These are phyloP conservation scores for Tridacna gigas DNA, from an alignment of 2,888 invertebrate genomes.

Conservation along the genomic window DNA sequence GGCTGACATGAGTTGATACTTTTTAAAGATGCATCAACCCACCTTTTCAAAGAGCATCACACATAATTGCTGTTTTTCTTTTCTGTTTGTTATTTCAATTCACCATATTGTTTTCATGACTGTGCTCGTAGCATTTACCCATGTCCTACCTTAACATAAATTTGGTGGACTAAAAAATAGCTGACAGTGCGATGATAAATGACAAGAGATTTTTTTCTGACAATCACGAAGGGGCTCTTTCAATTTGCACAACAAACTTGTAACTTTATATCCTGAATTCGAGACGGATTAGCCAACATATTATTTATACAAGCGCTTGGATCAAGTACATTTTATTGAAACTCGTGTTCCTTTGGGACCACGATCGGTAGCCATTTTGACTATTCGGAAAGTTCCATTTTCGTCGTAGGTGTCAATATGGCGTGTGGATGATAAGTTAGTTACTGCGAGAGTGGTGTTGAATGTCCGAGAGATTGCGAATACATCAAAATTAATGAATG, in stretches of 20 bases:
- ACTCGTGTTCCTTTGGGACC: conserved; percentile 11
- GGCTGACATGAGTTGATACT: too few relatives aligned
- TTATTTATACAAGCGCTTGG: conserved; percentile 34
- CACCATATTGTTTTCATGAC: too few relatives aligned
- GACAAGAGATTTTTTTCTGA: conserved; percentile 14
- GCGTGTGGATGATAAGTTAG: conserved; percentile 36
- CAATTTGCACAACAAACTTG: conserved; percentile 27
- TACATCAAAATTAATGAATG: conserved; percentile 46
- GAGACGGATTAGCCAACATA: conserved; percentile 34
- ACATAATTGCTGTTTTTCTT: too few relatives aligned
- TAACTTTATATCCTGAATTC: conserved; percentile 33
- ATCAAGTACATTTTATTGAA: conserved; percentile 28
- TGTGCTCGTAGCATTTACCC: too few relatives aligned
- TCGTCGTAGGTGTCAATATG: conserved; percentile 28
- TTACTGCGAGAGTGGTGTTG: conserved; percentile 21
- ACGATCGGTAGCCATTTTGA: conserved; percentile 29
- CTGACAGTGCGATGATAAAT: conserved; percentile 19
- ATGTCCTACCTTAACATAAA: too few relatives aligned
- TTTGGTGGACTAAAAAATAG: background rate
- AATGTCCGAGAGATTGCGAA: conserved; percentile 31
- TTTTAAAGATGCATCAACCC: too few relatives aligned
- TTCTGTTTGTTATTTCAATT: too few relatives aligned
- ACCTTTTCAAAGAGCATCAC: too few relatives aligned
- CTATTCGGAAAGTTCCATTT: conserved; percentile 32
- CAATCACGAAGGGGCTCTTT: conserved; percentile 27